These are phyloP conservation scores for Calliphora vomitoria DNA, from an alignment of 2,888 invertebrate genomes.

Conservation along the genomic window DNA sequence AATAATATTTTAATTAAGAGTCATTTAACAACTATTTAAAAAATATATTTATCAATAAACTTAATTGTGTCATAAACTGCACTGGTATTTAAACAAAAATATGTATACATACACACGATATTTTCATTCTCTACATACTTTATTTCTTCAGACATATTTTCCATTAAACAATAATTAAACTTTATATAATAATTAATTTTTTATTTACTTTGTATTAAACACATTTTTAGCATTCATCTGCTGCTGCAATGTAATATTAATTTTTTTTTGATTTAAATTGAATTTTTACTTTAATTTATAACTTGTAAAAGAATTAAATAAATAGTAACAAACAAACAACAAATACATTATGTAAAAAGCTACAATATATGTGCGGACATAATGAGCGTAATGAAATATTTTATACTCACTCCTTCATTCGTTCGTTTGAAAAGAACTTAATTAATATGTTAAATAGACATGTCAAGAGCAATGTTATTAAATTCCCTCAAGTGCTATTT, in stretches of 20 bases:
- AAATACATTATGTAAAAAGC: not conserved
- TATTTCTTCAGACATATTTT: not conserved
- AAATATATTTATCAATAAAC: constrained; percentile 1
- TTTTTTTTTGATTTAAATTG: not conserved
- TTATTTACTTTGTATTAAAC: not conserved
- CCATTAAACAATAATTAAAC: constrained; percentile 15
- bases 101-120: not conserved
- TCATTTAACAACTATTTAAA: not conserved
- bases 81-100: not conserved
- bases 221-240: not conserved
- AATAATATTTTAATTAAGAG: not conserved
- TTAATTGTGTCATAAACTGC: not conserved
- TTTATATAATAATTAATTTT: too few species aligned
- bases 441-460: constrained; percentile 51
- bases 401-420: not conserved
- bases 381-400: constrained; percentile 13
- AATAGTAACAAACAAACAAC: not conserved
- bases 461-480: constrained; percentile 40
- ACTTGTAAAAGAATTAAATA: not conserved
- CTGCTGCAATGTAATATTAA: not conserved
- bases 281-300: not conserved
- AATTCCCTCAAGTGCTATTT: constrained; percentile 26
- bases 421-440: constrained; percentile 43
- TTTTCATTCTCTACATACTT: not conserved
- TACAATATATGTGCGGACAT: not conserved